Base-by-base conservation (phyloP, 2,797 vertebrate genomes). In the Onychomys arenicola region DNA sequence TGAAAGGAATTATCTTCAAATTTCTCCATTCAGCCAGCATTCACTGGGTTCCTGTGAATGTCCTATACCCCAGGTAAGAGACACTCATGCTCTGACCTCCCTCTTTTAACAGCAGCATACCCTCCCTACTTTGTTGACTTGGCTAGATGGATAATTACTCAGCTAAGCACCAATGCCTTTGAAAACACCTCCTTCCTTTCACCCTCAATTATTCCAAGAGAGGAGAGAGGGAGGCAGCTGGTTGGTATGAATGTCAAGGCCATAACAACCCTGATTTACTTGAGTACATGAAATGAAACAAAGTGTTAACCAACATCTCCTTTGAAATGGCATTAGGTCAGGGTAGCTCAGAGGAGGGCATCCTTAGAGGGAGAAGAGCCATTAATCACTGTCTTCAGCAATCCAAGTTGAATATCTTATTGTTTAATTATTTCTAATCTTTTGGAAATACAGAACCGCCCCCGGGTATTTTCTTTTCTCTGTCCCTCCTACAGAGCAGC, bases 381-480 rank as follows among this genome's bases (percentile, higher is more conserved):
- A 96, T 98, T 98, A 98, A 98, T 98, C 95, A 98, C 29, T 97
- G 86, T 97, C 86, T 13, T 17, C 43, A 92, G 94, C 94, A 97
- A 96, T 98, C 95, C 90, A 96, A 96, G 87, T 57, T 97, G 98
- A 98, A 95, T 98, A 97, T 98, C 94, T 97, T 98, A 97, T 97
- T 94, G 96, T 98, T 96, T 94, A 97, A 97, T 98, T 98, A 97
- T 98, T 98, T 98, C 98, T 98, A 97, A 97, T 97, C 95, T 98
- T 98, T 98, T 96, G 78, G 96, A 97, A 97, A 91, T 95, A 97
- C 96, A 97, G 2, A 59, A 63, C 63, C 49, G 95, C 97, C 97
- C 78, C 83, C 75, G 97, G 97, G 91, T 97, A 76, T 96, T 97
- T 98, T 97, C 89, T 94, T 98, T 97, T 98, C 95, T 97, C 96